Base-by-base conservation (phyloP, 2,113 vertebrate genomes). In the Oxyura jamaicensis region DNA sequence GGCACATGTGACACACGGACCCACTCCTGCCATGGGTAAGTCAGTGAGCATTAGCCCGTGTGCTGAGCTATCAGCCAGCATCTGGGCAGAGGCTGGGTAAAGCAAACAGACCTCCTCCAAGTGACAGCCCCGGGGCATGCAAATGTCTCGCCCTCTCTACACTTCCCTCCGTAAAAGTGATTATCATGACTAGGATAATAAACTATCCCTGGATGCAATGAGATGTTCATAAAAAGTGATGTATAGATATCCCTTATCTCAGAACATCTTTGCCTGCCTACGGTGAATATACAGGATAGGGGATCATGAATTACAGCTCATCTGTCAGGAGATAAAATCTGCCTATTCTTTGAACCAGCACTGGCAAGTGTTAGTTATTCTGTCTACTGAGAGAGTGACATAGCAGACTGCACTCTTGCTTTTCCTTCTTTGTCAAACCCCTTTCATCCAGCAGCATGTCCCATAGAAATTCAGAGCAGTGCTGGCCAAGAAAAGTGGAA, bases 261-360 rank as follows among this genome's bases (percentile, higher is more conserved):
- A 3, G 65, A 63, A 76, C 0, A 10, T 42, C 39, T 90, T 77
- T 94, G 79, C 39, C 44, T 91, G 41, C 52, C 62, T 86, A 20
- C 75, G 63, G 60, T 68, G 88, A 92, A 50, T 84, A 52, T 33
- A 55, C 8, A 76, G 78, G 35, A 79, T 75, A 52, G 31, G 26
- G 84, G 22, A 62, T 79, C 55, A 42, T 48, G 68, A 93, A 81
- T 86, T 77, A 36, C 72, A 65, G 2, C 77, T 85, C 66, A 4
- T 72, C 86, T 90, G 42, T 53, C 41, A 88, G 69, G 39, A 58
- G 63, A 88, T 55, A 84, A 96, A 83, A 94, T 85, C 66, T 86
- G n/a, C 60, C 15, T 82, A 2, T 86, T 74, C 65, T 75, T 94
- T 94, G 39, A 75, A 74, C 18, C 83, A 73, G 53, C 39, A 17